Conservation (phyloP, 2,797 vertebrate genomes). For the Cossypha niveicapilla region DNA sequence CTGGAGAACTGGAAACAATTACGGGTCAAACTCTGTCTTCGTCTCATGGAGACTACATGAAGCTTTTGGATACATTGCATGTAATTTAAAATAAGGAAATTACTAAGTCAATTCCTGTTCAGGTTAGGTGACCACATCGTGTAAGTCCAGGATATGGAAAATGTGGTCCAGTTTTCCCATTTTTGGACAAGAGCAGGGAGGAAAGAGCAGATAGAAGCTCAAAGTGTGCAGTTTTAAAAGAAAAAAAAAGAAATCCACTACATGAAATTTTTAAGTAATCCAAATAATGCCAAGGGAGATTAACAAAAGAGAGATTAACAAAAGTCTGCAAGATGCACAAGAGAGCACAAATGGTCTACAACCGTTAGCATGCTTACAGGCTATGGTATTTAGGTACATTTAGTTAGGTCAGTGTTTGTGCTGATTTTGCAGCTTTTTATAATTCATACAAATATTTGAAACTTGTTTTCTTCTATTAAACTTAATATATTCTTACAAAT, state of each 20-base stretch:
- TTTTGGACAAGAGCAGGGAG: neutral
- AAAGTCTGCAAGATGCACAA: conserved; percentile 57
- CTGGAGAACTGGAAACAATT: conserved; percentile 24
- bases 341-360: conserved; percentile 2
- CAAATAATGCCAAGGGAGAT: conserved; percentile 72
- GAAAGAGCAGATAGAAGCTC: neutral
- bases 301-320: neutral
- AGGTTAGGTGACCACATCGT: neutral
- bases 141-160: neutral
- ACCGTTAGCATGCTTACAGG: neutral
- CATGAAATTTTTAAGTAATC: conserved; percentile 83
- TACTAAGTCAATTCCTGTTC: neutral
- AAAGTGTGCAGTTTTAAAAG: neutral
- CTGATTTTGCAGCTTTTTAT: neutral
- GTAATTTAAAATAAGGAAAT: neutral
- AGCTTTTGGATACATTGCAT: neutral
- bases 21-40: neutral
- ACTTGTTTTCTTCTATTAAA: neutral
- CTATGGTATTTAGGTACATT: neutral
- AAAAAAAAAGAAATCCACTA: conserved; percentile 68
- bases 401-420: neutral
- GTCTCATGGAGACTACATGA: neutral
- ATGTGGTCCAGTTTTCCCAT: neutral
- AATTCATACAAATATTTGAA: neutral
- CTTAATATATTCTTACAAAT: neutral